A percentile compares a stretch with the other conserved stretches of the same genome.
Evolutionary conservation across 2,888 invertebrate genomes (phyloP).

Genomic region (Andrena chrysosceles): DNA sequence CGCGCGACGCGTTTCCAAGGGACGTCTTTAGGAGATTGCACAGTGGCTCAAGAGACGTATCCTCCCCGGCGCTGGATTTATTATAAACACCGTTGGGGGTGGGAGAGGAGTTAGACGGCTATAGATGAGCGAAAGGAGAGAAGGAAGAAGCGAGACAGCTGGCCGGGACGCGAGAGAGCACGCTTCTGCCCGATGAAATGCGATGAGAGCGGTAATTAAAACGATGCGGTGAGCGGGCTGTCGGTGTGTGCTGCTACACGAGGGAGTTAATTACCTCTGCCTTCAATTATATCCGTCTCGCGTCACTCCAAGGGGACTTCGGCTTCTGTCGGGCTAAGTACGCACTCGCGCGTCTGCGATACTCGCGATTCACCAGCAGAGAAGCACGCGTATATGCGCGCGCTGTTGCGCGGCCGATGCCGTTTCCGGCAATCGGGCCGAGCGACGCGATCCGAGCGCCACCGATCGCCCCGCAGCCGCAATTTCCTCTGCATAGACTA

Average conservation of each 20-base stretch:
- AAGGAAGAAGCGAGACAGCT: constrained; percentile 4
- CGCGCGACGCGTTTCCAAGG: constrained; percentile 20
- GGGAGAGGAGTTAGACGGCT: constrained; percentile 13
- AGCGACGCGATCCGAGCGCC: neutral
- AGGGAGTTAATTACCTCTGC: constrained; percentile 83
- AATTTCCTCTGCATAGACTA: constrained; percentile 1
- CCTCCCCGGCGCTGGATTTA: constrained; percentile 74
- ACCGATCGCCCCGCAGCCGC: neutral
- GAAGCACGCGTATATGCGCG: constrained; percentile 44
- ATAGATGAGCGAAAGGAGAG: constrained; percentile 6
- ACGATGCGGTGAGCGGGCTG: constrained; percentile 75
- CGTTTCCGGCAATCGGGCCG: constrained; percentile 21
- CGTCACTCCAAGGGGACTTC: constrained; percentile 80
- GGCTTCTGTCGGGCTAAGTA: constrained; percentile 72
- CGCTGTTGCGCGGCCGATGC: constrained; percentile 18
- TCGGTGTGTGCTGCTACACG: constrained; percentile 68
- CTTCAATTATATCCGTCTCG: constrained; percentile 82
- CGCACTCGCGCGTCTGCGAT: constrained; percentile 65
- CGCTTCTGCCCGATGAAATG: constrained; percentile 80
- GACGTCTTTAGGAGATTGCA: constrained; percentile 66
- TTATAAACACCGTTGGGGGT: constrained; percentile 71
- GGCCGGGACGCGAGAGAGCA: neutral
- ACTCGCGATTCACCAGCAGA: constrained; percentile 47
- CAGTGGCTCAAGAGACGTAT: constrained; percentile 58
- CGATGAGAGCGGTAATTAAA: constrained; percentile 82